A percentile compares a stretch with the other conserved stretches of the same genome.
These are phyloP conservation scores for Sthenelais limicola DNA, from an alignment of 2,888 invertebrate genomes.

Conservation along the genomic window DNA sequence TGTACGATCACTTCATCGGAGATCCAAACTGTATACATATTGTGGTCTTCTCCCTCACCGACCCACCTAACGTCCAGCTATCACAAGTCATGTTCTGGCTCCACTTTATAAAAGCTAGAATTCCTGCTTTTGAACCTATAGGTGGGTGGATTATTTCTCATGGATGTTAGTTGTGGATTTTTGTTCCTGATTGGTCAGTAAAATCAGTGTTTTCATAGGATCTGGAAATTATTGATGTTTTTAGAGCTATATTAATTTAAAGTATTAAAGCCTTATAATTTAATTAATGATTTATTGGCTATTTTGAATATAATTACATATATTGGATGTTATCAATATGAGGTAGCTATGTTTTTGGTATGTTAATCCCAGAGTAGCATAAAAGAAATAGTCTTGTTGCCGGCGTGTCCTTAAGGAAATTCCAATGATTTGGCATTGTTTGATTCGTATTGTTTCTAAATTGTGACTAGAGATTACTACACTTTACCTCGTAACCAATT, in stretches of 20 bases:
- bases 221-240: constrained; percentile 1
- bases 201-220: neutral
- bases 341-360: too few relatives aligned
- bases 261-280: too few relatives aligned
- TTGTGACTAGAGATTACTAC: too few relatives aligned
- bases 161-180: neutral
- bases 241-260: neutral
- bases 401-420: too few relatives aligned
- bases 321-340: too few relatives aligned
- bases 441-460: too few relatives aligned
- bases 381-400: too few relatives aligned
- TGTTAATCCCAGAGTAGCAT: too few relatives aligned
- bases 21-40: constrained; percentile 78
- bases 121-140: constrained; percentile 76
- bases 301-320: too few relatives aligned
- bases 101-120: constrained; percentile 80
- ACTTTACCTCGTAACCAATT: too few relatives aligned
- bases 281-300: too few relatives aligned
- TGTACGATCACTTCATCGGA: constrained; percentile 83
- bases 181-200: neutral
- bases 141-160: constrained; percentile 44
- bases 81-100: constrained; percentile 82
- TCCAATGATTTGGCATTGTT: too few relatives aligned
- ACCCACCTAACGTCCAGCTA: constrained; percentile 78
- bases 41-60: constrained; percentile 80